Conservation (phyloP, 2,888 invertebrate species). For the Itoplectis maculator region DNA sequence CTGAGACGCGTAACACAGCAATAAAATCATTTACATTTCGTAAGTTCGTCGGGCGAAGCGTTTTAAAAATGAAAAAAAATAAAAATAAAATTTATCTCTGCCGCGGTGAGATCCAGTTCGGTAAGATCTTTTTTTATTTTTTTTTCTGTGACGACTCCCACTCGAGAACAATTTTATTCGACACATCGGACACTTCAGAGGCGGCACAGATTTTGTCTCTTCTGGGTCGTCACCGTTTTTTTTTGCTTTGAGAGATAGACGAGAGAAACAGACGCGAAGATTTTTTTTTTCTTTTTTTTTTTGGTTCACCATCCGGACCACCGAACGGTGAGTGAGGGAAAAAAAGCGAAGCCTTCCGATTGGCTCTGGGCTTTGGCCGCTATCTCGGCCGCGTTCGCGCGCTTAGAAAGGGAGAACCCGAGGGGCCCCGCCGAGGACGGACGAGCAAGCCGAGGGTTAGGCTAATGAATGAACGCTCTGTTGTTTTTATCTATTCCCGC, state of each 20-base stretch:
- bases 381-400: slow-evolving; percentile 57
- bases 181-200: slow-evolving; percentile 21
- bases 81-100: too few species aligned
- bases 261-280: slow-evolving; percentile 61
- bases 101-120: too few species aligned
- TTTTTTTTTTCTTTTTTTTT: slow-evolving; percentile 48
- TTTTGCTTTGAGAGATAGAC: slow-evolving; percentile 3
- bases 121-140: too few species aligned
- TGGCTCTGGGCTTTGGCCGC: slow-evolving; percentile 30
- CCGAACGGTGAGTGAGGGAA: slow-evolving; percentile 2
- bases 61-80: too few species aligned
- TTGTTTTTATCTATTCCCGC: slow-evolving; percentile 79
- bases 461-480: slow-evolving; percentile 80
- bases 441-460: slow-evolving; percentile 64
- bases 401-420: slow-evolving; percentile 52
- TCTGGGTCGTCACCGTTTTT: background rate
- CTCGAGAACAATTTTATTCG: slow-evolving; percentile 18
- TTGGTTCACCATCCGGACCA: slow-evolving; percentile 34
- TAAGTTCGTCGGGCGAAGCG: too few species aligned
- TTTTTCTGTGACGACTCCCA: background rate
- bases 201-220: slow-evolving; percentile 12
- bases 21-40: too few species aligned
- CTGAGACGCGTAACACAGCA: too few species aligned
- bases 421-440: too few species aligned
- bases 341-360: slow-evolving; percentile 34